These are phyloP conservation scores for Odocoileus virginianus DNA, from an alignment of 2,113 vertebrate genomes.

Conservation along the genomic window DNA sequence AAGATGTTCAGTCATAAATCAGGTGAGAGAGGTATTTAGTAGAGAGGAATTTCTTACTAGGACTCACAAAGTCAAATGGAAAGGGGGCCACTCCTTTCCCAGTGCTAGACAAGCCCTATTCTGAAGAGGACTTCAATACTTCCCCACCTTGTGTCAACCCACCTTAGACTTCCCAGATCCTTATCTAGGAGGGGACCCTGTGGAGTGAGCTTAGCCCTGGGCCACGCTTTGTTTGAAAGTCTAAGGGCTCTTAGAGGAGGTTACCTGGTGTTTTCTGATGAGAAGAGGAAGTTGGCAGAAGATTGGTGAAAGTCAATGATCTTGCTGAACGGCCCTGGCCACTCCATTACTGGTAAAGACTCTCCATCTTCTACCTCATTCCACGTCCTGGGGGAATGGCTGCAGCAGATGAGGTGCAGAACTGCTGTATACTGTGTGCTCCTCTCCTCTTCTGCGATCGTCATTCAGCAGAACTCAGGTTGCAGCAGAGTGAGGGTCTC, in stretches of 20 bases:
- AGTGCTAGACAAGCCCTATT: not conserved
- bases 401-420: not conserved
- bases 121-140: not conserved
- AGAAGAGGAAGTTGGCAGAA: not conserved
- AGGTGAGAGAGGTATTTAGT: not conserved
- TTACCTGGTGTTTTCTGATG: not conserved
- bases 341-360: not conserved
- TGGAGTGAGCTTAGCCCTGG: not conserved
- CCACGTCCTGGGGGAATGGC: not conserved
- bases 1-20: not conserved
- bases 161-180: not conserved
- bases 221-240: not conserved
- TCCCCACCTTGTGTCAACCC: not conserved
- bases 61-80: not conserved
- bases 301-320: not conserved
- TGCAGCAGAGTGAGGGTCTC: not conserved
- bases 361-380: not conserved
- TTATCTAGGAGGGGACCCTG: not conserved
- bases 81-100: not conserved
- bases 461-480: not conserved
- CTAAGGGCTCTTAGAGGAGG: not conserved
- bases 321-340: not conserved
- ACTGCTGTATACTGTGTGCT: not conserved
- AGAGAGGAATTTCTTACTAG: not conserved
- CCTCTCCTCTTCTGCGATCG: not conserved